These are phyloP conservation scores for Tyrannus savana DNA, from an alignment of 2,113 vertebrate genomes.

Conservation along the genomic window DNA sequence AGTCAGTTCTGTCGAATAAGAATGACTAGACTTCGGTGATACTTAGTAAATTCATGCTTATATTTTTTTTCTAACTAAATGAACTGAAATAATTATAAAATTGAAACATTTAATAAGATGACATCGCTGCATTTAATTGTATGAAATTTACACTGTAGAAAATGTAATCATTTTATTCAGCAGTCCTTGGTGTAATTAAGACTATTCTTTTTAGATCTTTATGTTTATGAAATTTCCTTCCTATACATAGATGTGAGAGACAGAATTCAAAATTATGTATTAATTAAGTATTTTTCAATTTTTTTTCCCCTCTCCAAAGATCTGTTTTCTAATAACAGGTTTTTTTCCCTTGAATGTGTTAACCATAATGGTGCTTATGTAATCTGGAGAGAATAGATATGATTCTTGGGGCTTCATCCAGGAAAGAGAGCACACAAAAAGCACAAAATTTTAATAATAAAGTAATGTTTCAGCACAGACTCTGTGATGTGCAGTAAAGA, in stretches of 20 bases:
- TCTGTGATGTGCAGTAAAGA: constrained; percentile 73
- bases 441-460: constrained; percentile 73
- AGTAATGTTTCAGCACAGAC: constrained; percentile 64
- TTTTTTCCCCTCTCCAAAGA: constrained; percentile 14
- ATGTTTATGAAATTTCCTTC: constrained; percentile 72
- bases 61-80: constrained; percentile 79
- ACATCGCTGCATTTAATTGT: constrained; percentile 78
- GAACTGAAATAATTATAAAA: constrained; percentile 85
- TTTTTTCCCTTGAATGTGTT: constrained; percentile 12
- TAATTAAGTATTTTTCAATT: constrained; percentile 56
- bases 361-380: constrained; percentile 36
- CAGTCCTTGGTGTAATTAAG: constrained; percentile 79
- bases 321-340: constrained; percentile 46
- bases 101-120: constrained; percentile 81
- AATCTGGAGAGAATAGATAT: constrained; percentile 46
- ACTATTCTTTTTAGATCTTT: constrained; percentile 70
- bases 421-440: constrained; percentile 56
- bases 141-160: constrained; percentile 79
- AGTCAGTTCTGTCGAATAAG: constrained; percentile 64
- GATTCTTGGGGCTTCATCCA: constrained; percentile 39
- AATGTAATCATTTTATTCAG: constrained; percentile 79
- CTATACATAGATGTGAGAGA: constrained; percentile 60
- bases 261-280: constrained; percentile 70
- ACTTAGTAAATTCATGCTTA: constrained; percentile 77
- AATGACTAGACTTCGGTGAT: constrained; percentile 75